Conservation (phyloP, 2,888 invertebrate genomes). For the Endotricha flammealis region DNA sequence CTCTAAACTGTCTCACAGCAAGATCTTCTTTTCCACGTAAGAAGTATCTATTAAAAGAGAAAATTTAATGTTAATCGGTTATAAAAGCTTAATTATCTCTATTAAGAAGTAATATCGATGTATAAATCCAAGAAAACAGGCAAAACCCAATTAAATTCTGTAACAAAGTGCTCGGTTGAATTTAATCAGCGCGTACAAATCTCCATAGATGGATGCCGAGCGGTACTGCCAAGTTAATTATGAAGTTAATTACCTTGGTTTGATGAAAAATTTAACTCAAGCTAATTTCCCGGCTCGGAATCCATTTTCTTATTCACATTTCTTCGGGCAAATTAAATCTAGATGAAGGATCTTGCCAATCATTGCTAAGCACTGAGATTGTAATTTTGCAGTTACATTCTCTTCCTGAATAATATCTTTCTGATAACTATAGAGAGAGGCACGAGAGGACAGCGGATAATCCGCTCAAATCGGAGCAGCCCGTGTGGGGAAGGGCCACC, state of each 20-base stretch:
- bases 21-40: no score
- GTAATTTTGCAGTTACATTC: no score
- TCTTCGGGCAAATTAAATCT: conserved; percentile 48
- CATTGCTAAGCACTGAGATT: conserved; percentile 21
- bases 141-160: conserved; percentile 6
- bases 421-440: no score
- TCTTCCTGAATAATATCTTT: no score
- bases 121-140: conserved; percentile 6
- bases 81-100: no score
- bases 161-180: conserved; percentile 15
- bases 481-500: no score
- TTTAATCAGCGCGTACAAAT: conserved; percentile 24
- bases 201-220: conserved; percentile 56
- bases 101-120: conserved; percentile 4
- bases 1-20: no score
- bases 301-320: conserved; percentile 58
- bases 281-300: conserved; percentile 61
- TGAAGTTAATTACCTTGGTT: conserved; percentile 70
- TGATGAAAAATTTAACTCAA: conserved; percentile 72
- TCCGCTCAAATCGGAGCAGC: no score
- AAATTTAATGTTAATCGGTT: no score
- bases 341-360: conserved; percentile 33
- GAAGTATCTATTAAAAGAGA: no score
- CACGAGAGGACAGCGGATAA: no score
- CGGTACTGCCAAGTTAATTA: conserved; percentile 64